Base-by-base conservation (phyloP, 2,797 vertebrate species). In the Apogon hyalosoma region DNA sequence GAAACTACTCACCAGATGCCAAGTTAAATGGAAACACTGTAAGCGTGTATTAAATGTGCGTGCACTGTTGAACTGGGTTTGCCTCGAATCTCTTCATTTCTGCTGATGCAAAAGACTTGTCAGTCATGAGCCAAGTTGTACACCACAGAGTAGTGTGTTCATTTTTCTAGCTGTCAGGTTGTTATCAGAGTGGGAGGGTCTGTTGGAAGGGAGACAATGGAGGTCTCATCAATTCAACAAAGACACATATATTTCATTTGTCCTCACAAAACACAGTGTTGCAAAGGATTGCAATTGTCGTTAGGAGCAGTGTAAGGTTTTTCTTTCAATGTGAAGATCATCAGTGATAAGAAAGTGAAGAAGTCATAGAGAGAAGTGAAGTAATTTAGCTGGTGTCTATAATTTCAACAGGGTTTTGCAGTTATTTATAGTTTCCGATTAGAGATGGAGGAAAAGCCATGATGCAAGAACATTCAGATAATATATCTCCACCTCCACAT, bases 151-250 rank as follows among this genome's bases (percentile, higher is more conserved):
- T 14, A 9, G 14, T 28, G 1, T 0, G 0, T 50, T 79, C 21
- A 53, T 82, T 77, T 77, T 58, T 77, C 51, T 65, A 0, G 2
- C 59, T 84, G 78, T 73, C 72, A 59, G 48, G 52, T 50, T 76
- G 14, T 54, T 40, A 50, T 59, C 51, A 45, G 60, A 47, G 46
- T 46, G 48, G 73, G 66, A 60, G 40, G 18, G 14, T 24, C 68
- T 14, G 28, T 56, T 36, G 33, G 33, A 8, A 8, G 33, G 33
- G 40, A 18, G 48, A 76, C 70, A 80, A 21, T 49, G 31, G 46
- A 57, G 48, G 55, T 45, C 51, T 83, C 60, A 79, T 80, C 65
- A 62, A 63, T 75, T 9, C 7, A 49, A 48, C 56, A 55, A 69
- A 70, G 38, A 63, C 54, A 41, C 55, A 19, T 40, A 64, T 39